Percentiles rank a stretch among this genome's conserved stretches.
Evolutionary conservation across 2,797 vertebrate genomes (phyloP).

Genomic region (Sparus aurata): DNA sequence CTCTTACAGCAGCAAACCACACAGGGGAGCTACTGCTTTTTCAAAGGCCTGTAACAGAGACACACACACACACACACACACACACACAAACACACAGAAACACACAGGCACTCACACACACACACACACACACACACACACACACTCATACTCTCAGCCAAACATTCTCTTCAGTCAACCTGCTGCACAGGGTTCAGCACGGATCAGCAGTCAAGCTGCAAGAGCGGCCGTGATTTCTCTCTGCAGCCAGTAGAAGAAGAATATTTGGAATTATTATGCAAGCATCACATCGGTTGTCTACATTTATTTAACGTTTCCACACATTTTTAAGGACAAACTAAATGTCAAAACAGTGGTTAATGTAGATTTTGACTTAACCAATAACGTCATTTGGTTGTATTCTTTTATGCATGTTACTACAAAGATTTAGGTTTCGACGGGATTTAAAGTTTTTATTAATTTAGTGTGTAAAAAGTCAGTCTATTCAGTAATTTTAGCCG

Average conservation of each 20-base stretch:
- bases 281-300: not conserved
- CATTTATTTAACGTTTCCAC: not conserved
- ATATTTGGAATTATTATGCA: conserved; percentile 14
- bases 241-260: conserved; percentile 13
- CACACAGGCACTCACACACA: not conserved
- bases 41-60: conserved; percentile 71
- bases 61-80: conserved; percentile 4
- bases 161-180: conserved; percentile 49
- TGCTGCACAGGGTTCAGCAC: conserved; percentile 41
- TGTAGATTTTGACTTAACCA: not conserved
- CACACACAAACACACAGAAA: conserved; percentile 20
- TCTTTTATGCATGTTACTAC: not conserved
- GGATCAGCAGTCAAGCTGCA: conserved; percentile 28
- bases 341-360: conserved; percentile 2
- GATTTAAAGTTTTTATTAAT: not conserved
- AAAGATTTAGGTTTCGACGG: not conserved
- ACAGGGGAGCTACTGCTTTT: conserved; percentile 93
- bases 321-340: conserved; percentile 16
- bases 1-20: conserved; percentile 87
- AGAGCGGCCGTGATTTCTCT: conserved; percentile 30
- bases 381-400: not conserved
- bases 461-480: not conserved
- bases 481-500: not conserved
- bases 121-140: conserved; percentile 17
- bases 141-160: conserved; percentile 17